These are phyloP conservation scores for Lineus longissimus DNA, from an alignment of 1,140 invertebrate species.

Conservation along the genomic window DNA sequence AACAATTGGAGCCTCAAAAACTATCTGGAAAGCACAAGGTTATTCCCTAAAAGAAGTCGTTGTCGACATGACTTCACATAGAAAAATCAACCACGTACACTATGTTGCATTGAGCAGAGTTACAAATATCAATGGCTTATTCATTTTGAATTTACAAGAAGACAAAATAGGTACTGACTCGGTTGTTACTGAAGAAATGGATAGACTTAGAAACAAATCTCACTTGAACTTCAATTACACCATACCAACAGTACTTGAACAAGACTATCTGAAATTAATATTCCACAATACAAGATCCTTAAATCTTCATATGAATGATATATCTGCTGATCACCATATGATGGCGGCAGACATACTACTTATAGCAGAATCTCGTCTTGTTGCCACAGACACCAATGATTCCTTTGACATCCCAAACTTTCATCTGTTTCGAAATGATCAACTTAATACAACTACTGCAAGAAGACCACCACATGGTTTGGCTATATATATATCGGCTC, in stretches of 20 bases:
- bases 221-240: background rate
- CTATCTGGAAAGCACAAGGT: background rate
- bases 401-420: background rate
- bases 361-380: background rate
- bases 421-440: background rate
- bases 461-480: conserved; percentile 1
- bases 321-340: background rate
- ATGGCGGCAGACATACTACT: background rate
- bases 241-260: background rate
- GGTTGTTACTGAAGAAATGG: background rate
- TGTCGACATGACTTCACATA: background rate
- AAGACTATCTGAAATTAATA: background rate
- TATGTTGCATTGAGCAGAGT: conserved; percentile 4
- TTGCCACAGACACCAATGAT: background rate
- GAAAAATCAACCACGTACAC: background rate
- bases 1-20: background rate
- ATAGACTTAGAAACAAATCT: background rate
- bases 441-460: background rate
- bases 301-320: background rate
- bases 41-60: background rate
- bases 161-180: background rate
- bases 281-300: background rate
- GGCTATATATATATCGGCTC: too few species aligned
- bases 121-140: background rate
- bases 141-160: background rate